These are phyloP conservation scores for Scolanthus callimorphus DNA, from an alignment of 92 coral and sea anemone species.

Conservation along the genomic window DNA sequence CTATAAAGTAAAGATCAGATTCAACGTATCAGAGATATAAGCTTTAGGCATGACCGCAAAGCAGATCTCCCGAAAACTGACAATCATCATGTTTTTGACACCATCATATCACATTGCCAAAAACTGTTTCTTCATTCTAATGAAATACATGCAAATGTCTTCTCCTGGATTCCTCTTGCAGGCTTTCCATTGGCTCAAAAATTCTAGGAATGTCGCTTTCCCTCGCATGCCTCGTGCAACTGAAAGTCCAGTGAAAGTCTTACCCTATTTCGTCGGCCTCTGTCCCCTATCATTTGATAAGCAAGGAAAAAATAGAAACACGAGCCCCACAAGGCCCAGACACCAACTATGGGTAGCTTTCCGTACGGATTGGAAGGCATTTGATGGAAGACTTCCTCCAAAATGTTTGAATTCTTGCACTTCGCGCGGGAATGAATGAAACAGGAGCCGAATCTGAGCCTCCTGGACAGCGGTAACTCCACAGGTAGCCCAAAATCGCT, in stretches of 20 bases:
- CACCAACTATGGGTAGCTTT: conserved; percentile 50
- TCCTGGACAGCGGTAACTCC: no score
- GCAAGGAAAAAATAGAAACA: conserved; percentile 53
- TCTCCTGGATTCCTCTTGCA: not conserved
- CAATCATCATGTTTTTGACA: no score
- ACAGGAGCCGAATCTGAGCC: no score
- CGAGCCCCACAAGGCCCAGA: conserved; percentile 68
- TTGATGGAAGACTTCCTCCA: no score
- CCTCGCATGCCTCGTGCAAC: not conserved
- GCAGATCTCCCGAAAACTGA: no score
- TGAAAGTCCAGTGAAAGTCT: not conserved
- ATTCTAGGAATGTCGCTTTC: no score
- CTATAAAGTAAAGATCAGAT: not conserved
- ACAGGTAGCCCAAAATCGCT: no score
- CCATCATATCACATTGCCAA: no score
- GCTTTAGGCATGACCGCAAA: no score
- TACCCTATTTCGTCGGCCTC: conserved; percentile 54
- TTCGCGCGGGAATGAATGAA: no score
- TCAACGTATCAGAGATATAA: not conserved
- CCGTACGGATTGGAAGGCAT: conserved; percentile 50
- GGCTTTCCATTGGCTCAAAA: not conserved
- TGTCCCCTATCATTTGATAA: conserved; percentile 56
- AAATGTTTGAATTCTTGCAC: no score
- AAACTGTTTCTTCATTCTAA: not conserved
- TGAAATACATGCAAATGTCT: not conserved